These are phyloP conservation scores for Huso huso DNA, from an alignment of 2,797 vertebrate genomes.

Conservation along the genomic window DNA sequence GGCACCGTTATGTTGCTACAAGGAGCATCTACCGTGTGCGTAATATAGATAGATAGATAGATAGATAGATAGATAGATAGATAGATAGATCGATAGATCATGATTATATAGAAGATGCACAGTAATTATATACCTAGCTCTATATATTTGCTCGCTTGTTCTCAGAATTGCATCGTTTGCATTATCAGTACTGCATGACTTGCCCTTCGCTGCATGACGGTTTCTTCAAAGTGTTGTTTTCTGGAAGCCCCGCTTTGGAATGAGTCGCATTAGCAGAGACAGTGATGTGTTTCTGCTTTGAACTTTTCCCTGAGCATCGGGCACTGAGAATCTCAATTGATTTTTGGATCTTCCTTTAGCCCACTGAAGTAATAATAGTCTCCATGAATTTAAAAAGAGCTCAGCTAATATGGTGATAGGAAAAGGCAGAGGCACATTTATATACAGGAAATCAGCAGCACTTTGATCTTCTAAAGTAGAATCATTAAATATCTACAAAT, in stretches of 20 bases:
- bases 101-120: no score
- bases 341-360: constrained; percentile 8
- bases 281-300: not conserved
- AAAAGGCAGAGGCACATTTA: constrained; percentile 10
- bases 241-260: not conserved
- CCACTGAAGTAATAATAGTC: constrained; percentile 17
- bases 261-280: not conserved
- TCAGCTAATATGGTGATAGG: constrained; percentile 10
- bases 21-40: no score
- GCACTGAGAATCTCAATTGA: not conserved
- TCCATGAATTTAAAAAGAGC: constrained; percentile 15
- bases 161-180: no score
- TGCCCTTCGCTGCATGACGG: not conserved
- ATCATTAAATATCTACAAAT: constrained; percentile 17
- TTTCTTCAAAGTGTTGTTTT: constrained; percentile 3
- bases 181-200: no score
- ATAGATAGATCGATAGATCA: no score
- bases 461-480: constrained; percentile 9
- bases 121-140: no score
- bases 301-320: not conserved
- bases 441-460: constrained; percentile 8
- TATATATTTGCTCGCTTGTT: no score
- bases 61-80: no score
- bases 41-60: no score
- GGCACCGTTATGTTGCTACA: no score